Evolutionary conservation across 2,113 vertebrate genomes (phyloP).

Genomic region (Dromas ardeola): DNA sequence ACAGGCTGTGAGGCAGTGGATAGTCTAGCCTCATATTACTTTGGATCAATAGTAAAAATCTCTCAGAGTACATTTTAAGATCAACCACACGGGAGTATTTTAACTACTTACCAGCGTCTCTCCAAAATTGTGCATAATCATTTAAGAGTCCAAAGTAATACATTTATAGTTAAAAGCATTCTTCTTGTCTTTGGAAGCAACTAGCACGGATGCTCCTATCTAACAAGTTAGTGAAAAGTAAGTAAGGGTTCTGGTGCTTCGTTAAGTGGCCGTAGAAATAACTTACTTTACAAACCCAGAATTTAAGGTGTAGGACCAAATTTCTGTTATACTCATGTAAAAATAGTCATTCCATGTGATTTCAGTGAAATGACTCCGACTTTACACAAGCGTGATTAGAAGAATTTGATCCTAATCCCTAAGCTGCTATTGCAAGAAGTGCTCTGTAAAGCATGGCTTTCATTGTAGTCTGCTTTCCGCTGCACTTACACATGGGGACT

Average conservation of each 20-base stretch:
- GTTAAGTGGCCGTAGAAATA: slow-evolving; percentile 5
- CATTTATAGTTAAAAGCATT: background rate
- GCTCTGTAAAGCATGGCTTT: slow-evolving; percentile 53
- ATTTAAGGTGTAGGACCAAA: background rate
- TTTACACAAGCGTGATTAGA: slow-evolving; percentile 40
- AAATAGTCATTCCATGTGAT: slow-evolving; percentile 6
- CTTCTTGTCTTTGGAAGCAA: slow-evolving; percentile 34
- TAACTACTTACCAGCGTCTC: background rate
- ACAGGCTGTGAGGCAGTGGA: background rate
- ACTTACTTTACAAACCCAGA: background rate
- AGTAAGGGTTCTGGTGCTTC: background rate
- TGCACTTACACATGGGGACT: background rate
- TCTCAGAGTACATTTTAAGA: background rate
- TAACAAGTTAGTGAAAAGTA: background rate
- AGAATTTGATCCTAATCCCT: slow-evolving; percentile 58
- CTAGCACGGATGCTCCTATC: background rate
- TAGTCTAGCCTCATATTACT: background rate
- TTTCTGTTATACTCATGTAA: background rate
- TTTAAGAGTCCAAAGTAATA: slow-evolving; percentile 19
- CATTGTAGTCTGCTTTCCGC: slow-evolving; percentile 28
- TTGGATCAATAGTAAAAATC: slow-evolving; percentile 13
- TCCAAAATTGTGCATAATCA: background rate
- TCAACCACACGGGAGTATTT: background rate
- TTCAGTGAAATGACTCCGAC: slow-evolving; percentile 17
- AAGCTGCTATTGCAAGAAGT: slow-evolving; percentile 50